Conservation (phyloP, 2,888 invertebrate species). For the Mythimna loreyi region DNA sequence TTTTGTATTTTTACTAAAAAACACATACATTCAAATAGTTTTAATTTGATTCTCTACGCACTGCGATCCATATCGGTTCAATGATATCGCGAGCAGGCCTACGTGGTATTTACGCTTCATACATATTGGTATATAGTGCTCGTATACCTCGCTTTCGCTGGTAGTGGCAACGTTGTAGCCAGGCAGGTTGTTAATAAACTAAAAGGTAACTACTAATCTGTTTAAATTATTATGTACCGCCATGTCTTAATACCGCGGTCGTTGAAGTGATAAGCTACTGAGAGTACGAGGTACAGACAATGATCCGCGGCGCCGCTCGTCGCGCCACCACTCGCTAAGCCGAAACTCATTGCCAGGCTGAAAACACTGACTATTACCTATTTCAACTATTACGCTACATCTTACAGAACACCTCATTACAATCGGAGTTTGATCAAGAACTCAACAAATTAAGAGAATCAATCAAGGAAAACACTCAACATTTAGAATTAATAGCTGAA, state of each 20-base stretch:
- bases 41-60: neutral
- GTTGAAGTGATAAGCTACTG: neutral
- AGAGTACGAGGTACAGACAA: neutral
- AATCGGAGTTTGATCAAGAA: conserved; percentile 79
- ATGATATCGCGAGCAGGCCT: neutral
- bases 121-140: neutral
- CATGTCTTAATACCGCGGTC: neutral
- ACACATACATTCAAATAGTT: neutral
- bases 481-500: conserved; percentile 81
- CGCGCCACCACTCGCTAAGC: neutral
- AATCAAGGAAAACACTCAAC: conserved; percentile 77
- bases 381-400: neutral
- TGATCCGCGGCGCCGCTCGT: neutral
- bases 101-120: neutral
- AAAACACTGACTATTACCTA: neutral
- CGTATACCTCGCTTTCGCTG: neutral
- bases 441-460: conserved; percentile 80
- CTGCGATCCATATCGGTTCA: neutral
- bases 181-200: neutral
- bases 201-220: neutral
- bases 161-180: neutral
- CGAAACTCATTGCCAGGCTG: neutral
- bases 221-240: neutral
- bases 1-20: neutral
- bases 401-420: conserved; percentile 78